Conservation (phyloP, 2,888 invertebrate species). For the Elmis aenea region DNA sequence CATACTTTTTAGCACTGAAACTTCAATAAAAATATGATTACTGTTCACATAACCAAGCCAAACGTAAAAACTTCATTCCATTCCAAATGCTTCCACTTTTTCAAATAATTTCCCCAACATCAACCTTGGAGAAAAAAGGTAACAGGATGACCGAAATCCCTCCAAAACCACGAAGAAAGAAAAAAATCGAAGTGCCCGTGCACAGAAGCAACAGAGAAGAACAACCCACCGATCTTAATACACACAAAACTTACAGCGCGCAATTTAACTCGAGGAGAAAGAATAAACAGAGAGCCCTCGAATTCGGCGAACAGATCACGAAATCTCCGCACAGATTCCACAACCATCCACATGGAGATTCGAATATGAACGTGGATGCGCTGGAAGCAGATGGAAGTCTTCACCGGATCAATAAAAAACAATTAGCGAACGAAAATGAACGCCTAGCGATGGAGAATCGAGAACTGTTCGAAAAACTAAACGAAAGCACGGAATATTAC, state of each 20-base stretch:
- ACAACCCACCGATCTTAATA: constrained; percentile 4
- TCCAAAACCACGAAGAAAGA: constrained; percentile 31
- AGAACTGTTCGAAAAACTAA: constrained; percentile 49
- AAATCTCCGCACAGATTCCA: not conserved
- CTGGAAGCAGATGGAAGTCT: not conserved
- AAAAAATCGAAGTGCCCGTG: constrained; percentile 36
- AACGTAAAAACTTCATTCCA: no score
- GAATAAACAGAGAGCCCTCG: constrained; percentile 19
- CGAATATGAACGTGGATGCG: no score
- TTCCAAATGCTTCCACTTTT: constrained; percentile 29
- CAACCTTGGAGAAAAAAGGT: constrained; percentile 19
- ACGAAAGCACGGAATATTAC: constrained; percentile 46
- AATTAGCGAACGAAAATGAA: constrained; percentile 40
- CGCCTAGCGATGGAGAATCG: constrained; percentile 52
- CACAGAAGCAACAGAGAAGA: constrained; percentile 24
- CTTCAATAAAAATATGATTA: no score
- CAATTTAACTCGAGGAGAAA: constrained; percentile 31
- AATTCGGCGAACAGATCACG: constrained; percentile 28
- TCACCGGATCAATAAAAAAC: constrained; percentile 6
- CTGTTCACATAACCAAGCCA: no score
- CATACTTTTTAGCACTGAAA: no score
- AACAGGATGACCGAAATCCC: constrained; percentile 20
- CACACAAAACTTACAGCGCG: constrained; percentile 28
- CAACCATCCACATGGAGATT: not conserved
- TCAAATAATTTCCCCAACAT: constrained; percentile 23